phyloP scores from a whole-genome alignment of 2,797 vertebrate species.

The Sebastes hubbsi region DNA sequence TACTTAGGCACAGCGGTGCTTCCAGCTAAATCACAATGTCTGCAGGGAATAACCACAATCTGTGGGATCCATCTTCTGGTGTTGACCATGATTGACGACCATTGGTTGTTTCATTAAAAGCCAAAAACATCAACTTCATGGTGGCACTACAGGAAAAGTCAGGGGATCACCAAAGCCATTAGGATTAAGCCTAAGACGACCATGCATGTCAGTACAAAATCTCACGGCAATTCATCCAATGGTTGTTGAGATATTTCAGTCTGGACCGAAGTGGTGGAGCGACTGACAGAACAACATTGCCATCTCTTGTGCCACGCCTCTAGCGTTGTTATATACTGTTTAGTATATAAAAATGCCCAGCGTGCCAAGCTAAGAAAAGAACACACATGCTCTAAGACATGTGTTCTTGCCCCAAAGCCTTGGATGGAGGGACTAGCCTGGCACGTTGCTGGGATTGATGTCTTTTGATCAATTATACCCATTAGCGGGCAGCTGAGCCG shows the following conservation, averaged over 20 bases:
- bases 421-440: neutral
- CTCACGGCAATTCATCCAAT: neutral
- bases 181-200: neutral
- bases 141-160: neutral
- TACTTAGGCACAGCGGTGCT: neutral
- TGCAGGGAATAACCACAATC: no score
- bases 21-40: no score
- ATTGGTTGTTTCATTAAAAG: no score
- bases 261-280: neutral
- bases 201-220: neutral
- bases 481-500: slow-evolving; percentile 68
- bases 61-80: no score
- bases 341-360: neutral
- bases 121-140: neutral
- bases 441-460: slow-evolving; percentile 24
- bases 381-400: neutral
- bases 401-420: slow-evolving; percentile 10
- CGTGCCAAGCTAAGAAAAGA: neutral
- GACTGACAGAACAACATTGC: neutral
- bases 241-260: neutral
- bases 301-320: neutral
- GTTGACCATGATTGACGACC: no score
- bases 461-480: slow-evolving; percentile 69
- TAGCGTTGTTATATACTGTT: neutral
- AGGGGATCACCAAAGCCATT: neutral